Evolutionary conservation across 2,888 invertebrate genomes (phyloP).

Genomic region (Bugulina stolonifera): DNA sequence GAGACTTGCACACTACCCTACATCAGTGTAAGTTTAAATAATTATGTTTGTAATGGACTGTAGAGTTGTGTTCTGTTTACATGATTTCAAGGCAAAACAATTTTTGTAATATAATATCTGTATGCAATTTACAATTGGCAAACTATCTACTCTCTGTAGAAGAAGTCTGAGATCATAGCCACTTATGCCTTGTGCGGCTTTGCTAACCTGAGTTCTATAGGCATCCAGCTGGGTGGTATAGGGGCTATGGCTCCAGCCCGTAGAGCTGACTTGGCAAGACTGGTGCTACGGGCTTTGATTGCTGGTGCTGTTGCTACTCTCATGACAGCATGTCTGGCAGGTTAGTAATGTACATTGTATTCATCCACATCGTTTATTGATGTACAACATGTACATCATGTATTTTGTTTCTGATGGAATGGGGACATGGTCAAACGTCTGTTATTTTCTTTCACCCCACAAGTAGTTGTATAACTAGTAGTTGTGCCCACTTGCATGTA

Average conservation of each 20-base stretch:
- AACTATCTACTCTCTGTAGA: slow-evolving; percentile 24
- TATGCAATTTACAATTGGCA: neutral
- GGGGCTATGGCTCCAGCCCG: slow-evolving; percentile 42
- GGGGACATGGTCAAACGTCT: too few relatives aligned
- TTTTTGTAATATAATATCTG: neutral
- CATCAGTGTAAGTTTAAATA: slow-evolving; percentile 37
- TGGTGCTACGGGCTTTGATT: slow-evolving; percentile 29
- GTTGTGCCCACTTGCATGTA: too few relatives aligned
- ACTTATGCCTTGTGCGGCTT: slow-evolving; percentile 50
- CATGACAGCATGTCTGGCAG: slow-evolving; percentile 29
- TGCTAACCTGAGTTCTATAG: slow-evolving; percentile 45
- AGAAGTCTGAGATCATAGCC: slow-evolving; percentile 37
- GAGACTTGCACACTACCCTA: slow-evolving; percentile 32
- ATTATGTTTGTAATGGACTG: neutral
- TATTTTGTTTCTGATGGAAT: too few relatives aligned
- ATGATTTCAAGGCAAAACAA: neutral
- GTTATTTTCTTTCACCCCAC: too few relatives aligned
- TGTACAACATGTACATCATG: too few relatives aligned
- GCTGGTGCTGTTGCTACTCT: slow-evolving; percentile 30
- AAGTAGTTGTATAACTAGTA: too few relatives aligned
- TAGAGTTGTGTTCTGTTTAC: neutral
- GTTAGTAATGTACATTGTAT: too few relatives aligned
- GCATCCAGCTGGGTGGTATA: slow-evolving; percentile 41
- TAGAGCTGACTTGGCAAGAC: slow-evolving; percentile 26
- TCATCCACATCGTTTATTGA: too few relatives aligned